Percentiles rank a stretch among this genome's conserved stretches.
These are phyloP conservation scores for Halyomorpha halys DNA, from an alignment of 1,140 invertebrate species.

Conservation along the genomic window DNA sequence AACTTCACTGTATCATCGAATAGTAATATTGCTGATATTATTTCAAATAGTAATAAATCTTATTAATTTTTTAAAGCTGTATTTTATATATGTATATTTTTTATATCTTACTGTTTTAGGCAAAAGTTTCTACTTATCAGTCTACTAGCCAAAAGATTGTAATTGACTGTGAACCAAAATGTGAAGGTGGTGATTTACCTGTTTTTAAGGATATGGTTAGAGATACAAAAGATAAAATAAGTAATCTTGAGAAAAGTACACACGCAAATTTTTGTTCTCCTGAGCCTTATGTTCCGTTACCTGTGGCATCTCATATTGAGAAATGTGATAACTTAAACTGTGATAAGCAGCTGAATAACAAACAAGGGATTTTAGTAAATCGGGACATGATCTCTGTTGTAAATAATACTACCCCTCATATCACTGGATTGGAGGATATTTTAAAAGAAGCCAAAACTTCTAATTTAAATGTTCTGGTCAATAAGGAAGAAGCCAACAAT, in stretches of 20 bases:
- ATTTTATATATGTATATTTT: too few relatives aligned
- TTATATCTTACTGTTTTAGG: too few relatives aligned
- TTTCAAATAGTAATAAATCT: too few relatives aligned
- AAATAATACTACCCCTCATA: slow-evolving; percentile 27
- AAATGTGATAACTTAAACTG: slow-evolving; percentile 9
- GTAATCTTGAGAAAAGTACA: slow-evolving; percentile 3
- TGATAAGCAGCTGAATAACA: slow-evolving; percentile 19
- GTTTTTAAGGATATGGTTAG: neutral
- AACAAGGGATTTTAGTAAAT: neutral
- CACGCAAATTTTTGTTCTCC: neutral
- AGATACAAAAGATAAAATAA: neutral
- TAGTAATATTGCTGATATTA: too few relatives aligned
- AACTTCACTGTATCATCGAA: too few relatives aligned
- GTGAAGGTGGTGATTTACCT: neutral
- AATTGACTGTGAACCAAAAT: too few relatives aligned
- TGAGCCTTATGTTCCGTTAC: slow-evolving; percentile 1
- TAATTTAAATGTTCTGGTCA: slow-evolving; percentile 50
- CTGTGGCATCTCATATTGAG: slow-evolving; percentile 7
- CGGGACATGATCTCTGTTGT: neutral
- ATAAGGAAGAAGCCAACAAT: slow-evolving; percentile 43
- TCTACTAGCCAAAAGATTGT: too few relatives aligned
- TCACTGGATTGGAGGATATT: slow-evolving; percentile 43
- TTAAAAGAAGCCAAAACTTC: slow-evolving; percentile 53
- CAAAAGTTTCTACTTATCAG: too few relatives aligned
- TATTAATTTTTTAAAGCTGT: too few relatives aligned